Evolutionary conservation across 2,888 invertebrate genomes (phyloP), one percentile per base, ranked within the genome.

Genomic region (Phyllotreta cruciferae): DNA sequence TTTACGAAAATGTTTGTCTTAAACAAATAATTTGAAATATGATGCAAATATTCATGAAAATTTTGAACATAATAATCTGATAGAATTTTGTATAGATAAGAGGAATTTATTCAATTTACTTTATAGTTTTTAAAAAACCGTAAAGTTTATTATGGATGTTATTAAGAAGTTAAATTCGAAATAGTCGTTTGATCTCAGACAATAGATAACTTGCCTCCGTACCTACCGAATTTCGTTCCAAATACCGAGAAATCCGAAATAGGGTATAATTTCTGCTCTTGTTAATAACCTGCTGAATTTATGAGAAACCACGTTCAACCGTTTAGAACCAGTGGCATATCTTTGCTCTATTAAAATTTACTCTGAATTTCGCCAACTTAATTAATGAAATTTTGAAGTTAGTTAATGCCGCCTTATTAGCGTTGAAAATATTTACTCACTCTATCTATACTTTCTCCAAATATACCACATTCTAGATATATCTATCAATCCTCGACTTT

Each of bases 211-310:
- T 38, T 39, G 45, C 41, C 37, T 14, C 49, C 38, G 38, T 55
- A 53, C 36, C 37, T 7, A 45, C 44, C 52, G 24, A 24, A 24
- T 44, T 54, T 24, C 42, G 45, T 62, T 41, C 39, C 55, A 55
- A 55, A 62, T 50, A 41, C 42, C 45, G 36, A 55, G 64, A 54
- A 56, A 55, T 37, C 45, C 38, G 38, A 64, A 64, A 62, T 58
- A 60, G 64, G 49, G 56, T 11, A 56, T 60, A 60, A 62, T 62
- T 62, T 62, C 52, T 52, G 62, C 63, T 61, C 61, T 50, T 50
- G 65, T 64, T 65, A 67, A 68, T 68, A 66, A 66, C 60, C 37
- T 50, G 50, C 41, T 11, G 57, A 64, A 63, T 65, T 65, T 60
- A 63, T 60, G 64, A 64, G 64, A 64, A 57, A 49, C 62, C 60